Conservation (phyloP, 2,888 invertebrate genomes). For the Epistrophe eligans region DNA sequence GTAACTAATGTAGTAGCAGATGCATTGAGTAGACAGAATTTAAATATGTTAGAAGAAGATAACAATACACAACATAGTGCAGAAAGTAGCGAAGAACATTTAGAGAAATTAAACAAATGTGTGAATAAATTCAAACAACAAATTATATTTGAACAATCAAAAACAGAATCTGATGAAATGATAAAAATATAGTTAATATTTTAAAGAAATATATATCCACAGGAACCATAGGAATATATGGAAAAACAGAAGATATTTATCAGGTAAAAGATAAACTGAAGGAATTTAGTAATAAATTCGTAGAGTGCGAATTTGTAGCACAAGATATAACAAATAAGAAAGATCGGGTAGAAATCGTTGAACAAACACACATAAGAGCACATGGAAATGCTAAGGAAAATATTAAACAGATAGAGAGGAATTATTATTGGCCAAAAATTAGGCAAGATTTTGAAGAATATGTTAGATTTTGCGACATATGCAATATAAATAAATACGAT, state of each 20-base stretch:
- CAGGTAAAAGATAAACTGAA: constrained; percentile 19
- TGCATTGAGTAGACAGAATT: constrained; percentile 7
- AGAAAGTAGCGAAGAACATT: constrained; percentile 30
- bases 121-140: constrained; percentile 39
- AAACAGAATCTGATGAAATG: constrained; percentile 24
- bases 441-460: too few relatives aligned
- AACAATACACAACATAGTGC: constrained; percentile 32
- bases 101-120: constrained; percentile 4
- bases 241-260: constrained; percentile 18
- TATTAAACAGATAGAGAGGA: too few relatives aligned
- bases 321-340: too few relatives aligned
- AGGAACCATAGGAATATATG: constrained; percentile 1
- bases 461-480: too few relatives aligned
- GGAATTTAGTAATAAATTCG: not conserved
- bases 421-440: too few relatives aligned
- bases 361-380: too few relatives aligned
- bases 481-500: too few relatives aligned
- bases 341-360: too few relatives aligned
- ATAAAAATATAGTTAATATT: constrained; percentile 1
- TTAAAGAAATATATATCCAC: constrained; percentile 6
- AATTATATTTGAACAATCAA: constrained; percentile 22
- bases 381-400: too few relatives aligned
- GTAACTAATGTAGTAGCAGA: constrained; percentile 13
- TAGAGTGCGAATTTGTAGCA: too few relatives aligned
- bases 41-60: constrained; percentile 11